Conservation (phyloP, 2,113 vertebrate genomes). For the Syngnathus floridae region DNA sequence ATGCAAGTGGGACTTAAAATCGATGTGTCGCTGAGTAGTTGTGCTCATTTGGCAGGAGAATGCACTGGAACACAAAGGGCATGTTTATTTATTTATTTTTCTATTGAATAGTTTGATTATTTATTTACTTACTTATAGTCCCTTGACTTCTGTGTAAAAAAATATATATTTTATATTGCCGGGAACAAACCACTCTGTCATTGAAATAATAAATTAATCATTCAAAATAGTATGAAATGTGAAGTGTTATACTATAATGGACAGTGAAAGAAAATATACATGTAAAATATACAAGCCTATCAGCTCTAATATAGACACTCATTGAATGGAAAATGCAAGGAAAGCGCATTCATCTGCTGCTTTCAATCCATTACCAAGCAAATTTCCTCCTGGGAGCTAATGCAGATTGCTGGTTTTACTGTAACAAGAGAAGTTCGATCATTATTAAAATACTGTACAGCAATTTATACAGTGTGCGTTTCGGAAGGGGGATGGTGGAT, state of each 20-base stretch:
- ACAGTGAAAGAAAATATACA: not conserved
- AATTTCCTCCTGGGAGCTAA: not conserved
- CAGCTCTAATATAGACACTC: not conserved
- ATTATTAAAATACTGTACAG: not conserved
- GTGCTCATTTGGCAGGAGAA: conserved; percentile 1
- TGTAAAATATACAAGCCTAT: not conserved
- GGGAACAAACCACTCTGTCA: no score
- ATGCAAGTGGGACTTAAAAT: conserved; percentile 1
- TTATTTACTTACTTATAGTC: not conserved
- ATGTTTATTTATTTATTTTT: not conserved
- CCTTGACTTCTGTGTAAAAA: not conserved
- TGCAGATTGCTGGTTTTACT: not conserved
- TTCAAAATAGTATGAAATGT: not conserved
- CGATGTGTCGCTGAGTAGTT: not conserved
- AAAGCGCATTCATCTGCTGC: not conserved
- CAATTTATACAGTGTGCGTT: not conserved
- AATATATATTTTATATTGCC: no score
- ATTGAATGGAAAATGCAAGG: not conserved
- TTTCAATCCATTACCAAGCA: conserved; percentile 1
- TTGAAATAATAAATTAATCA: no score
- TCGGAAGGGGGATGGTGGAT: not conserved
- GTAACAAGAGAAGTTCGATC: not conserved
- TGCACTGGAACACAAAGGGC: not conserved
- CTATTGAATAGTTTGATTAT: no score
- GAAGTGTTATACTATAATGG: not conserved